Conservation (phyloP, 92 coral and sea anemone genomes). For the Phymanthus crucifer region DNA sequence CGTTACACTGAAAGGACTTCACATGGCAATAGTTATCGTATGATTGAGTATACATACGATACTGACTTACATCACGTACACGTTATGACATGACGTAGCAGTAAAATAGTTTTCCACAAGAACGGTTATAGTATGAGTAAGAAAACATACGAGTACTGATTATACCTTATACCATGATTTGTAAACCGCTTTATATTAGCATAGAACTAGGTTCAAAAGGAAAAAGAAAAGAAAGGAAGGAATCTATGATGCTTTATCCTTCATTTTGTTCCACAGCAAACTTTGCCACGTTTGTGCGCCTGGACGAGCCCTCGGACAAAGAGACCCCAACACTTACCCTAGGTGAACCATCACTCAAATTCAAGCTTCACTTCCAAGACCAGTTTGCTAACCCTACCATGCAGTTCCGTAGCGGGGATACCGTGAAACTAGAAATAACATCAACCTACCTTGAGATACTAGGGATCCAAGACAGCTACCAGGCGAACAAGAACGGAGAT, state of each 20-base stretch:
- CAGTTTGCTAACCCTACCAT: conserved; percentile 59
- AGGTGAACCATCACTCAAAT: conserved; percentile 64
- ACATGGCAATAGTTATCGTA: too few relatives aligned
- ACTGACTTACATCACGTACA: too few relatives aligned
- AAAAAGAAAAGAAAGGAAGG: too few relatives aligned
- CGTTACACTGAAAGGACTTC: too few relatives aligned
- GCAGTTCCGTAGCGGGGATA: conserved; percentile 62
- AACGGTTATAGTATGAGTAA: too few relatives aligned
- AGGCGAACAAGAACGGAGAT: conserved; percentile 65
- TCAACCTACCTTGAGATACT: conserved; percentile 56
- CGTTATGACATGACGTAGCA: too few relatives aligned
- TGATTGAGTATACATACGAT: neutral
- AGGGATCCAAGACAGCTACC: conserved; percentile 62
- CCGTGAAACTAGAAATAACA: conserved; percentile 58
- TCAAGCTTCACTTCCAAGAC: conserved; percentile 72
- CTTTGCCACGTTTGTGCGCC: conserved; percentile 52
- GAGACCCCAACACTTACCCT: conserved; percentile 69
- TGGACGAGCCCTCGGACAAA: conserved; percentile 63
- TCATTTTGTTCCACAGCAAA: conserved; percentile 51
- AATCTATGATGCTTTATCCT: neutral
- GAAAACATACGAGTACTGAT: too few relatives aligned
- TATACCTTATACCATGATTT: too few relatives aligned
- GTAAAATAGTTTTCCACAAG: too few relatives aligned
- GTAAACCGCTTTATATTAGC: too few relatives aligned
- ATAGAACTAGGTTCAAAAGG: too few relatives aligned